Evolutionary conservation across 2,113 vertebrate genomes (phyloP).

Genomic region (Epinephelus lanceolatus): DNA sequence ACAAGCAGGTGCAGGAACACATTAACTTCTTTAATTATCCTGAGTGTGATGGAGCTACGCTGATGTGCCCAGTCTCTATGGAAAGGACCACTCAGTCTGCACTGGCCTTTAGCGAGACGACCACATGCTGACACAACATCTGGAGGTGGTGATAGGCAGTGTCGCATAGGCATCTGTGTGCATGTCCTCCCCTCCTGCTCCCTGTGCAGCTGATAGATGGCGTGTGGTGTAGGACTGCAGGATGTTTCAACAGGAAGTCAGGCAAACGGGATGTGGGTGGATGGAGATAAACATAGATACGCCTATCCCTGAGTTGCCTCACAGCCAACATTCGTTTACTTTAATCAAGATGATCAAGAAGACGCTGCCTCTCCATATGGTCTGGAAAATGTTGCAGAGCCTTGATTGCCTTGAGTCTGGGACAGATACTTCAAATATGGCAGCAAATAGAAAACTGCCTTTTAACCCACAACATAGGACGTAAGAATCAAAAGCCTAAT

Average conservation of each 20-base stretch:
- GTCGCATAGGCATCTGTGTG: slow-evolving; percentile 8
- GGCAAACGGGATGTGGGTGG: slow-evolving; percentile 1
- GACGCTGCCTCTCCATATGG: too few species aligned
- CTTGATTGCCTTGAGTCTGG: background rate
- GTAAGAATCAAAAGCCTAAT: background rate
- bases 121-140: slow-evolving; percentile 62
- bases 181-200: background rate
- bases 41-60: background rate
- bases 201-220: slow-evolving; percentile 27
- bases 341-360: background rate
- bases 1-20: slow-evolving; percentile 18
- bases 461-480: background rate
- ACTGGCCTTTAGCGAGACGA: background rate
- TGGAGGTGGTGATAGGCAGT: slow-evolving; percentile 38
- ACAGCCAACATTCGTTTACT: background rate
- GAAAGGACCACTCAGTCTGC: slow-evolving; percentile 22
- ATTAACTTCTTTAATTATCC: slow-evolving; percentile 39
- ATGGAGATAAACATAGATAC: slow-evolving; percentile 18
- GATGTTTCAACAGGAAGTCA: slow-evolving; percentile 22
- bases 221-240: background rate
- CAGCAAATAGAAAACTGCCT: background rate
- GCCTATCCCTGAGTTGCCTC: background rate
- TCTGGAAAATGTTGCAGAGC: background rate
- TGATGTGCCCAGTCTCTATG: background rate
- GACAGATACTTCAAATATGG: background rate